Conservation (phyloP, 2,888 invertebrate species). For the Dorcus parallelipipedus region DNA sequence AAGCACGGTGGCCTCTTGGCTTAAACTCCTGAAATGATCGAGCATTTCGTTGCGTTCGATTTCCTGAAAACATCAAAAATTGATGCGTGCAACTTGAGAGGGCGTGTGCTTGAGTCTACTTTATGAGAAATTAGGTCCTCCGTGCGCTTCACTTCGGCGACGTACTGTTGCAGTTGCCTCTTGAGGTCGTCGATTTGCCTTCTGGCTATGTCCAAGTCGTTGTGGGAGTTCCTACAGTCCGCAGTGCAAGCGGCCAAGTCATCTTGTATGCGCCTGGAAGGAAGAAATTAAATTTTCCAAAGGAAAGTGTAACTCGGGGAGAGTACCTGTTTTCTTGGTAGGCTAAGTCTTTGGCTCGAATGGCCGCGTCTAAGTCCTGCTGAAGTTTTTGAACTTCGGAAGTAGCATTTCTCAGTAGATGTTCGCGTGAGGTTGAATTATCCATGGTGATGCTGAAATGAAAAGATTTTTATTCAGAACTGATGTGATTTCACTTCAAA, state of each 20-base stretch:
- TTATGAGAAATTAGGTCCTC: conserved; percentile 72
- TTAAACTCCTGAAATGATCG: conserved; percentile 74
- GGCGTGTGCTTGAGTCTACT: conserved; percentile 41
- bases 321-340: conserved; percentile 57
- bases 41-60: conserved; percentile 76
- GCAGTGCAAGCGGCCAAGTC: conserved; percentile 64
- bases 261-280: conserved; percentile 64
- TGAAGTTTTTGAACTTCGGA: conserved; percentile 57
- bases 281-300: conserved; percentile 5
- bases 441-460: conserved; percentile 35
- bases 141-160: conserved; percentile 73
- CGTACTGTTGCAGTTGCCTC: conserved; percentile 76
- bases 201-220: conserved; percentile 65
- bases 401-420: conserved; percentile 52
- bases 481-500: too few relatives aligned
- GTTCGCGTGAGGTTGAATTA: conserved; percentile 50
- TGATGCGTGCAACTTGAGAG: background rate
- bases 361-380: conserved; percentile 57
- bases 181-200: conserved; percentile 72
- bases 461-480: too few relatives aligned
- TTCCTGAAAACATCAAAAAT: conserved; percentile 53
- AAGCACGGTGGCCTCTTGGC: conserved; percentile 71
- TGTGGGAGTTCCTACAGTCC: conserved; percentile 60
- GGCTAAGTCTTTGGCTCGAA: conserved; percentile 58
- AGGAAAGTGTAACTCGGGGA: background rate